Evolutionary conservation across 2,888 invertebrate genomes (phyloP), one percentile per base, ranked within the genome.

Genomic region (Protonemura montana): DNA sequence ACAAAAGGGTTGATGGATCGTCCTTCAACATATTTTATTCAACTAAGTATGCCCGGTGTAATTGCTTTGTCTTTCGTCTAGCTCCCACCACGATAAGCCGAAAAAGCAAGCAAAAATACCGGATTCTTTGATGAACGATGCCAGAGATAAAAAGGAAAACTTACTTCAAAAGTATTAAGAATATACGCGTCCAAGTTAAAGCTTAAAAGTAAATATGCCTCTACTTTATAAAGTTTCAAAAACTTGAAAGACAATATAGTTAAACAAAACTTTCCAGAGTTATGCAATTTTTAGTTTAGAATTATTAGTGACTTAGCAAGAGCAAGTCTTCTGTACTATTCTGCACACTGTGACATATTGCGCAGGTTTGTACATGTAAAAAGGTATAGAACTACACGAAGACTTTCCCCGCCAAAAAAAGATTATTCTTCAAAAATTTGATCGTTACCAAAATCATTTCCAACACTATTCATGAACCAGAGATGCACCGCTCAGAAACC

Each of bases 71-170:
- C 59, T 59, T 59, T 59, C 59, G 2, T 21, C 59, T 59, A 59
- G 59, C 21, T 59, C 3, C 59, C 21, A 59, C 16, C 59, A 59
- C 59, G 59, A 59, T 59, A 59, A 59, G 59, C 59, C 6, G 16
- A 59, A 59, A 59, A 59, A 59, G 59, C 59, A 59, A 59, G 59
- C 59, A 59, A 59, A 59, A 59, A 59, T 59, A 59, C 59, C 59
- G 59, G 59, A 59, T 59, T 59, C 59, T 10, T 59, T 59, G 59
- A 59, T 59, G 59, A 59, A 59, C 13, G 59, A 59, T n/a, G 16
- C 59, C 1, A 59, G 59, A 59, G 59, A 59, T 59, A 59, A 59
- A 59, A 59, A 59, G 6, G 16, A 13, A 59, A 59, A 59, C 59
- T 59, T 59, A 21, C 59, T 59, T 13, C 13, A 59, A 59, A 59